Percentiles rank a stretch among this genome's conserved stretches.
Evolutionary conservation across 1,140 invertebrate species (phyloP).

Genomic region (Alviniconcha marisindica): DNA sequence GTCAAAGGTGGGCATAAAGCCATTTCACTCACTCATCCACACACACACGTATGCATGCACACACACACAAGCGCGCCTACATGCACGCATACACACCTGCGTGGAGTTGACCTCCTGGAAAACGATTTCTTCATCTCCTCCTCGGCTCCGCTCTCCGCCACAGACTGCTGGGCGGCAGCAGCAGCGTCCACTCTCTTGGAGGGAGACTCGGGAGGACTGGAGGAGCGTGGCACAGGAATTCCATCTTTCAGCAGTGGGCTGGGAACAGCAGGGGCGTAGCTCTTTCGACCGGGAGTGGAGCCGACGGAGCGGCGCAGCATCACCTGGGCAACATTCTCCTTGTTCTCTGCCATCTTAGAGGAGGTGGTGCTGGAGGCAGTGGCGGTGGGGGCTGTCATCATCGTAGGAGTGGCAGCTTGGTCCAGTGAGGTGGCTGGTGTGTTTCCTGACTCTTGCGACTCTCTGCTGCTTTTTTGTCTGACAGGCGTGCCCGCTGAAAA

Average conservation of each 20-base stretch:
- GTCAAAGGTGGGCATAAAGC: no score
- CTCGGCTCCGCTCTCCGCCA: no score
- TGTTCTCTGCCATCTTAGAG: background rate
- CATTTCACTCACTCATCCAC: background rate
- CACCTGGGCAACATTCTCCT: constrained; percentile 28
- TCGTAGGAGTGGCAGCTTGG: no score
- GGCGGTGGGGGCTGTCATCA: background rate
- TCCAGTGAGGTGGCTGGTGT: no score
- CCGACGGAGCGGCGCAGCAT: background rate
- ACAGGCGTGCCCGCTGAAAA: background rate
- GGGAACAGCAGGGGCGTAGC: constrained; percentile 63
- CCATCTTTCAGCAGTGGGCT: constrained; percentile 66
- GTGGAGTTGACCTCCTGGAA: background rate
- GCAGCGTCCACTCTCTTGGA: background rate
- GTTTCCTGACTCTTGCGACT: no score
- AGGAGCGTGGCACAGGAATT: constrained; percentile 45
- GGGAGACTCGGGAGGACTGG: background rate
- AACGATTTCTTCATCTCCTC: no score
- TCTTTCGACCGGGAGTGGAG: constrained; percentile 45
- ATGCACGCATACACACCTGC: background rate
- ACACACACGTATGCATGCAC: no score
- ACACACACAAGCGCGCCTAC: background rate
- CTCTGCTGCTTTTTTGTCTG: background rate
- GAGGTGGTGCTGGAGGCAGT: background rate
- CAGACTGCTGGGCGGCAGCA: no score